A percentile compares a stretch with the other conserved stretches of the same genome.
Evolutionary conservation across 1,140 invertebrate genomes (phyloP).

Genomic region (Zaprionus nigranus): DNA sequence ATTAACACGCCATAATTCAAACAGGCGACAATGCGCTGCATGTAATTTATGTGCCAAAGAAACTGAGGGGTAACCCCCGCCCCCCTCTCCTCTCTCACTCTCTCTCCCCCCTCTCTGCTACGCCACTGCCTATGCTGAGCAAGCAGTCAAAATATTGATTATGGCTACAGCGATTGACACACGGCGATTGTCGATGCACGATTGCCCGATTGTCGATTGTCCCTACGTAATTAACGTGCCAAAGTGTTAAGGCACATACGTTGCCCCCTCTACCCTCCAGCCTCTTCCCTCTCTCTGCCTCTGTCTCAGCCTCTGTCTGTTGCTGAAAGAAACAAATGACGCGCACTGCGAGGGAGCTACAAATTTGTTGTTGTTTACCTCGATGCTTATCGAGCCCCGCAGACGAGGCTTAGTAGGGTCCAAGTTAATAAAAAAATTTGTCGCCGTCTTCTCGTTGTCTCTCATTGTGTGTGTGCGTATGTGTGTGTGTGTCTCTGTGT

Average conservation of each 20-base stretch:
- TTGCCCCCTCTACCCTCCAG: conserved; percentile 22
- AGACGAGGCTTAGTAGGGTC: conserved; percentile 24
- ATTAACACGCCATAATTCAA: conserved; percentile 83
- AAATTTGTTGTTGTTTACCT: conserved; percentile 81
- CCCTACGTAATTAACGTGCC: conserved; percentile 78
- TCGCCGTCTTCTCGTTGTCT: conserved; percentile 75
- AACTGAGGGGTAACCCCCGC: neutral
- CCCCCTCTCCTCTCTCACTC: neutral
- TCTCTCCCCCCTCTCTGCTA: neutral
- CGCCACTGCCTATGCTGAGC: conserved; percentile 19
- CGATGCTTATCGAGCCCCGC: conserved; percentile 64
- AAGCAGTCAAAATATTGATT: conserved; percentile 77
- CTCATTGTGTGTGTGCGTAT: conserved; percentile 39
- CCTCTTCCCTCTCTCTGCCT: neutral
- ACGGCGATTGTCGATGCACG: conserved; percentile 56
- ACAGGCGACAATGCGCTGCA: conserved; percentile 77
- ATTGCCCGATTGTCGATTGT: conserved; percentile 69
- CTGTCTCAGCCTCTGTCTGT: neutral
- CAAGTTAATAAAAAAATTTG: conserved; percentile 80
- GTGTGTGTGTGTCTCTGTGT: conserved; percentile 30
- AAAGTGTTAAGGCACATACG: conserved; percentile 76
- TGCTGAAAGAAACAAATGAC: conserved; percentile 39
- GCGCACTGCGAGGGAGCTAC: conserved; percentile 56
- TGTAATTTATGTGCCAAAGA: conserved; percentile 73
- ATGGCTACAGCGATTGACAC: conserved; percentile 66